A percentile compares a stretch with the other conserved stretches of the same genome.
phyloP scores from a whole-genome alignment of 2,888 invertebrate species.

The Nudaria mundana region DNA sequence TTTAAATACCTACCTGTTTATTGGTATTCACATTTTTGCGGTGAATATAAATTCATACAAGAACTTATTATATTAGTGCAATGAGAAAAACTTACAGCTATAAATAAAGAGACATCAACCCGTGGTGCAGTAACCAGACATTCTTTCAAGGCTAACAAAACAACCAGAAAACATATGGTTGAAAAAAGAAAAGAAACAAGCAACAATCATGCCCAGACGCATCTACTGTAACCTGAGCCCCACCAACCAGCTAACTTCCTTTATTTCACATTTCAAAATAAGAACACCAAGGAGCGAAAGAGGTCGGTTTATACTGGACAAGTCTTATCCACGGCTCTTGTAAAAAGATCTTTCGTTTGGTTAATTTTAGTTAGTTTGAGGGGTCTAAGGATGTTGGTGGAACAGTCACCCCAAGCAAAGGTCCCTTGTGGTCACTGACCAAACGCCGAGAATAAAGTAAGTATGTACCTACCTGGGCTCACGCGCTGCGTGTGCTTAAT shows the following conservation, averaged over 20 bases:
- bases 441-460: constrained; percentile 71
- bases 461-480: constrained; percentile 68
- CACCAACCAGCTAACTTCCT: constrained; percentile 48
- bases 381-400: constrained; percentile 51
- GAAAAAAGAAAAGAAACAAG: constrained; percentile 72
- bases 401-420: constrained; percentile 77
- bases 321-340: constrained; percentile 36
- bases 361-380: constrained; percentile 22
- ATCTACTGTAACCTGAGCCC: constrained; percentile 50
- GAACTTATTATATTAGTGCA: constrained; percentile 18
- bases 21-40: too few species aligned
- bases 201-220: constrained; percentile 40
- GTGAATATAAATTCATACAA: constrained; percentile 21
- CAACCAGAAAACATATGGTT: constrained; percentile 74
- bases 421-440: constrained; percentile 77
- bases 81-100: constrained; percentile 46
- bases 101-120: constrained; percentile 63
- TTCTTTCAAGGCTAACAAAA: constrained; percentile 74
- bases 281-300: constrained; percentile 38
- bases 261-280: constrained; percentile 51
- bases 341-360: constrained; percentile 34
- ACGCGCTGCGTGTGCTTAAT: constrained; percentile 41
- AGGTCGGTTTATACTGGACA: constrained; percentile 48
- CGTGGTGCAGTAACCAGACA: constrained; percentile 65
- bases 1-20: too few species aligned